Evolutionary conservation across 2,113 vertebrate species (phyloP), one percentile per base, ranked within the genome.

Genomic region (Anoplopoma fimbria): DNA sequence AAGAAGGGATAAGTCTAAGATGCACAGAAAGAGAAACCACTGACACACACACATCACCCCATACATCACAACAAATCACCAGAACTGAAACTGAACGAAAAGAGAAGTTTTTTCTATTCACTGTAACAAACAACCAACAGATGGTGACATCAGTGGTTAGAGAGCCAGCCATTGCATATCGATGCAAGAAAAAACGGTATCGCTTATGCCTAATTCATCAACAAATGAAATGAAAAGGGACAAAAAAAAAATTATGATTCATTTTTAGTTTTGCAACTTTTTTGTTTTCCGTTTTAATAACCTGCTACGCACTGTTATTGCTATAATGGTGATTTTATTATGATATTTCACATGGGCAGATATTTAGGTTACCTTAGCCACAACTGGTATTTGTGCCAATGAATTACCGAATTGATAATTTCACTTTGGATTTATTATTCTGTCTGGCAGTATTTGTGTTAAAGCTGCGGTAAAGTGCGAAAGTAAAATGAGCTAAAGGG

Each of bases 1-100:
- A 58, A 77, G 69, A 81, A 68, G 12, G 55, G 65, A 85, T 90
- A 83, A 67, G 51, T 83, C n/a, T 51, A 51, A 77, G 81, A 73
- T 4, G 10, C 51, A 42, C 21, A n/a, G 36, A 83, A 31, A 71
- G 36, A 78, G 2, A 60, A 17, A 8, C 19, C 47, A 75, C 53
- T 79, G 42, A 62, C 38, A 19, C 9, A 40, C n/a, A 47, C 10
- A 53, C 51, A 51, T 75, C 6, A 25, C 29, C n/a, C n/a, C 17
- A 47, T 2, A 53, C 51, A 51, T 72, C 6, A 25, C 33, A 13
- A 25, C 33, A 67, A 33, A 49, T 51, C 49, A 31, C 21, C 2
- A 23, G 25, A 67, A 36, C 10, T 13, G 40, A 57, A 77, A n/a
- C 6, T 55, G 10, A 47, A 61, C 34, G 10, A 47, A 49, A 79